Evolutionary conservation across 2,797 vertebrate species (phyloP).

Genomic region (Sebastes flavidus): DNA sequence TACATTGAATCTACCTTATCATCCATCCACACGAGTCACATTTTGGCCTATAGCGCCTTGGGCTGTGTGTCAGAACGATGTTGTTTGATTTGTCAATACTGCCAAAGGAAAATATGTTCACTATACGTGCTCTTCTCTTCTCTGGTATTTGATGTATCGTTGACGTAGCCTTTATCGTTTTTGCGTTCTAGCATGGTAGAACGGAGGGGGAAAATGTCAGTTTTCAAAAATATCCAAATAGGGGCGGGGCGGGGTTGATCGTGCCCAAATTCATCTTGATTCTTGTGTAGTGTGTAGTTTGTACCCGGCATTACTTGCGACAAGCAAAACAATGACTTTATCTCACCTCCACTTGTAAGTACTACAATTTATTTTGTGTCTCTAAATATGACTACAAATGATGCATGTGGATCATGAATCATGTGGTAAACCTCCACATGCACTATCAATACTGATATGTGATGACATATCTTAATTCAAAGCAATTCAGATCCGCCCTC

Average conservation of each 20-base stretch:
- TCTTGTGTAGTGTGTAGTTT: no score
- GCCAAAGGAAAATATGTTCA: neutral
- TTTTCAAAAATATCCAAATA: neutral
- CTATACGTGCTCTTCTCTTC: neutral
- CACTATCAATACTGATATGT: neutral
- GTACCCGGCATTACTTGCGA: no score
- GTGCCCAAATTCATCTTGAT: no score
- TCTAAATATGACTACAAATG: neutral
- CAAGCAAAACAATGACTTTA: neutral
- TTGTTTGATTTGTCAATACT: neutral
- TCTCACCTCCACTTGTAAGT: neutral
- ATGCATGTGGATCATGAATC: neutral
- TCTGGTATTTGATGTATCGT: neutral
- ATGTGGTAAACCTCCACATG: neutral
- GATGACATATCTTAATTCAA: slow-evolving; percentile 3
- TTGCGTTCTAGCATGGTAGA: neutral
- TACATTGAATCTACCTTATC: no score
- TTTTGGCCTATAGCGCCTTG: no score
- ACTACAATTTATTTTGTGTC: neutral
- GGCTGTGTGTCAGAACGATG: neutral
- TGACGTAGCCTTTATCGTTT: neutral
- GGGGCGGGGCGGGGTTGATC: no score
- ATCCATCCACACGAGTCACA: no score
- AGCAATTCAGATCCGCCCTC: neutral
- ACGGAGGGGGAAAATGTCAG: neutral